Conservation (phyloP, 2,888 invertebrate genomes). For the Actias luna region DNA sequence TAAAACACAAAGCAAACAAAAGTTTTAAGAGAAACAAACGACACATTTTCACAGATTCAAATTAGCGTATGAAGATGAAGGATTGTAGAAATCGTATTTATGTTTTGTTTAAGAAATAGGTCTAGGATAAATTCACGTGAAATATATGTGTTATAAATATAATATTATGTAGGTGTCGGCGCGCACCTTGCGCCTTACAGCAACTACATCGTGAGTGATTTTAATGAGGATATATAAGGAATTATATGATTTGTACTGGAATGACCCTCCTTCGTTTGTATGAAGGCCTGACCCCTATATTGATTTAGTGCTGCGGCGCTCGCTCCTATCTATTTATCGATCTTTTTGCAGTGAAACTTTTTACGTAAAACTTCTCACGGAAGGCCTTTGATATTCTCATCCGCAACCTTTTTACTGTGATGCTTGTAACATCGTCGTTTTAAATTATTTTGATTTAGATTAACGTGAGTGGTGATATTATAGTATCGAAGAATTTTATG, state of each 20-base stretch:
- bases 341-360: too few relatives aligned
- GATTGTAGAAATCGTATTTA: constrained; percentile 34
- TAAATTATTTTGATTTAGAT: too few relatives aligned
- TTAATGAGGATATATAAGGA: constrained; percentile 75
- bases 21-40: constrained; percentile 28
- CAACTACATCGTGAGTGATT: constrained; percentile 56
- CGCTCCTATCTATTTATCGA: constrained; percentile 13
- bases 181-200: constrained; percentile 38
- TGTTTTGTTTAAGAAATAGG: constrained; percentile 41
- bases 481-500: too few relatives aligned
- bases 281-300: constrained; percentile 79
- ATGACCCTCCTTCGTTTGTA: constrained; percentile 57
- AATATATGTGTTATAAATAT: constrained; percentile 6
- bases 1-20: constrained; percentile 40
- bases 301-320: constrained; percentile 44
- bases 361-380: too few relatives aligned
- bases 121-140: constrained; percentile 42
- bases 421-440: too few relatives aligned
- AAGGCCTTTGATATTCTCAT: too few relatives aligned
- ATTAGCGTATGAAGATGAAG: constrained; percentile 29
- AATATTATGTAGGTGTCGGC: constrained; percentile 17
- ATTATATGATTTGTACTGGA: constrained; percentile 72
- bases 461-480: too few relatives aligned
- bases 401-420: too few relatives aligned
- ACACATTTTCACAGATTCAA: constrained; percentile 54